These are phyloP conservation scores for Acanthochromis polyacanthus DNA, from an alignment of 2,113 vertebrate species.

Conservation along the genomic window DNA sequence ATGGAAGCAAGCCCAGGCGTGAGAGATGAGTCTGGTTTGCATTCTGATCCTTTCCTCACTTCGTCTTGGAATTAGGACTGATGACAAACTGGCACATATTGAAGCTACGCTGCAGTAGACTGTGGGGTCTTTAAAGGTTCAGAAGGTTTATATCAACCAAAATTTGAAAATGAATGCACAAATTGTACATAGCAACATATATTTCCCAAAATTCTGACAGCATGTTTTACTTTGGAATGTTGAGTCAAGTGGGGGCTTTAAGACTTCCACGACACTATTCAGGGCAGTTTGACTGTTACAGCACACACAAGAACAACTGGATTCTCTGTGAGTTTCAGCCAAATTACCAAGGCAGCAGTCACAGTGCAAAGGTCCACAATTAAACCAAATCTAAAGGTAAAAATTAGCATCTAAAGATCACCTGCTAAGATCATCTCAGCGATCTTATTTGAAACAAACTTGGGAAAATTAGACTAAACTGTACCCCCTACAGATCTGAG, in stretches of 20 bases:
- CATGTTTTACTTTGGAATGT: constrained; percentile 1
- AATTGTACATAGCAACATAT: not conserved
- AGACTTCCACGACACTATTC: not conserved
- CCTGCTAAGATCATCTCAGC: not conserved
- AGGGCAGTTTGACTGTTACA: constrained; percentile 1
- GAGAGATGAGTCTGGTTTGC: constrained; percentile 21
- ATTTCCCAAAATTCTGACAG: not conserved
- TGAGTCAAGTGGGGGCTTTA: not conserved
- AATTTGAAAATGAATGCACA: not conserved
- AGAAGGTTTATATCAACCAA: not conserved
- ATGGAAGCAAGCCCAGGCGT: constrained; percentile 34
- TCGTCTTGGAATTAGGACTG: constrained; percentile 7
- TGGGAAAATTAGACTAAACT: not conserved
- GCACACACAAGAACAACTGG: not conserved
- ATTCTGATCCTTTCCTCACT: constrained; percentile 45
- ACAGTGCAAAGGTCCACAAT: not conserved
- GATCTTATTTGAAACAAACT: not conserved
- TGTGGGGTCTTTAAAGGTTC: constrained; percentile 29
- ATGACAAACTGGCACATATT: constrained; percentile 29
- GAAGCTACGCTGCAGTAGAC: not conserved
- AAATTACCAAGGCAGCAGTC: not conserved
- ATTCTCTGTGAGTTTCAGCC: too few species aligned
- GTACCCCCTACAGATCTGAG: too few species aligned
- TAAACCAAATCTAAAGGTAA: not conserved
- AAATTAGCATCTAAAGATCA: too few species aligned